phyloP scores from a whole-genome alignment of 1,140 invertebrate genomes.

The Wasmannia auropunctata region DNA sequence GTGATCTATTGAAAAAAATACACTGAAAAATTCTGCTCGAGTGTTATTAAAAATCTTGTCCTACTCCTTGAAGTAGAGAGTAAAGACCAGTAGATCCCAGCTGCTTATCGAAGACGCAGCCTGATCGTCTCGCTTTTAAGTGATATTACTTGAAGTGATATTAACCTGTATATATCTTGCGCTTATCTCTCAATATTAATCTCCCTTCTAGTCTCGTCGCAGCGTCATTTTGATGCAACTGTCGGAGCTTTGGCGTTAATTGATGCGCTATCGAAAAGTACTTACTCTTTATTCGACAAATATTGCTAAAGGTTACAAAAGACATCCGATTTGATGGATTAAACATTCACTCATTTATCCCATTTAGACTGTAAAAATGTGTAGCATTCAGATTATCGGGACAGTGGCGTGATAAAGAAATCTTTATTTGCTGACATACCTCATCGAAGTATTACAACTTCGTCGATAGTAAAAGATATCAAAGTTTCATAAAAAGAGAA shows the following conservation, averaged over 20 bases:
- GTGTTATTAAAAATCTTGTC: slow-evolving; percentile 13
- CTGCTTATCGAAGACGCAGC: not conserved
- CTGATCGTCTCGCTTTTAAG: not conserved
- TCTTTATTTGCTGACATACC: not conserved
- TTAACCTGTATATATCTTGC: not conserved
- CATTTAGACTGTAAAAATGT: not conserved
- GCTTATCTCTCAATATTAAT: slow-evolving; percentile 39
- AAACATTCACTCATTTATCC: not conserved
- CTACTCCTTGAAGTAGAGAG: not conserved
- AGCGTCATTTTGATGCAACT: not conserved
- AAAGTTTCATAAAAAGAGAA: too few relatives aligned
- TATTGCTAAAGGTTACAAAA: not conserved
- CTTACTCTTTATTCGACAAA: not conserved
- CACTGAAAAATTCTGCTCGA: not conserved
- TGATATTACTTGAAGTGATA: slow-evolving; percentile 20
- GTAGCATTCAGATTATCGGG: not conserved
- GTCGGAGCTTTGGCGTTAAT: slow-evolving; percentile 11
- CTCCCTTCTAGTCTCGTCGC: not conserved
- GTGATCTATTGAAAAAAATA: not conserved
- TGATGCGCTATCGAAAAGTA: slow-evolving; percentile 31
- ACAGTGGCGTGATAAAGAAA: not conserved
- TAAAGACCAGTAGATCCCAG: not conserved
- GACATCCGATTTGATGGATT: not conserved
- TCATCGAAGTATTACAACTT: not conserved
- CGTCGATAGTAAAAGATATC: not conserved